Conservation (phyloP, 2,888 invertebrate genomes). For the Pogonocherus hispidulus region DNA sequence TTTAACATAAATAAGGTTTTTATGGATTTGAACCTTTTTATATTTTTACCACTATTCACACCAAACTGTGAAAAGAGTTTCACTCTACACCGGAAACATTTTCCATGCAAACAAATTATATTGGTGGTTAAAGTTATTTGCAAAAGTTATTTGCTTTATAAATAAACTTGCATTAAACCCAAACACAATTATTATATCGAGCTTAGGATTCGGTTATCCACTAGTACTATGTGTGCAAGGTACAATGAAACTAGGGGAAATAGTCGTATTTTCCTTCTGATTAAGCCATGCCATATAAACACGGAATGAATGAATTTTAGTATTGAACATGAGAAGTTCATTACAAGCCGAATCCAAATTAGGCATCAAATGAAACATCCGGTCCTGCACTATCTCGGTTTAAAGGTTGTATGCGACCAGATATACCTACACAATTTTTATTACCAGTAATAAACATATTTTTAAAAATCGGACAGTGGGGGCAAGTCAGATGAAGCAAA, state of each 20-base stretch:
- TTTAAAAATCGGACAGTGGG: no score
- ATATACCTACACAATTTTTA: no score
- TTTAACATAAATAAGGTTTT: no score
- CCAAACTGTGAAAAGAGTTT: no score
- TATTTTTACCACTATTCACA: no score
- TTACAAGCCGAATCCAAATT: background rate
- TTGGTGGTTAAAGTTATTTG: no score
- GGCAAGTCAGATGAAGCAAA: no score
- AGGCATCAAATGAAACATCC: background rate
- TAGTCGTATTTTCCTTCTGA: background rate
- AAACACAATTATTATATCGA: constrained; percentile 5
- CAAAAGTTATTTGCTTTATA: constrained; percentile 4
- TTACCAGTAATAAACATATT: no score
- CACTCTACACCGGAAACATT: no score
- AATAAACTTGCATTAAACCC: constrained; percentile 10
- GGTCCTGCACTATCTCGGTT: background rate
- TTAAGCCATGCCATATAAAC: background rate
- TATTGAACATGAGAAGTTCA: background rate
- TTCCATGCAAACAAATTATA: no score
- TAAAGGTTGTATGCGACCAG: no score
- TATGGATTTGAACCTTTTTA: no score
- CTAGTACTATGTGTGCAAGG: background rate
- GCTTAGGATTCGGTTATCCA: background rate
- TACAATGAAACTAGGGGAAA: background rate
- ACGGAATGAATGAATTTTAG: background rate